Conservation (phyloP, 2,113 vertebrate species). For the Tor tambroides region DNA sequence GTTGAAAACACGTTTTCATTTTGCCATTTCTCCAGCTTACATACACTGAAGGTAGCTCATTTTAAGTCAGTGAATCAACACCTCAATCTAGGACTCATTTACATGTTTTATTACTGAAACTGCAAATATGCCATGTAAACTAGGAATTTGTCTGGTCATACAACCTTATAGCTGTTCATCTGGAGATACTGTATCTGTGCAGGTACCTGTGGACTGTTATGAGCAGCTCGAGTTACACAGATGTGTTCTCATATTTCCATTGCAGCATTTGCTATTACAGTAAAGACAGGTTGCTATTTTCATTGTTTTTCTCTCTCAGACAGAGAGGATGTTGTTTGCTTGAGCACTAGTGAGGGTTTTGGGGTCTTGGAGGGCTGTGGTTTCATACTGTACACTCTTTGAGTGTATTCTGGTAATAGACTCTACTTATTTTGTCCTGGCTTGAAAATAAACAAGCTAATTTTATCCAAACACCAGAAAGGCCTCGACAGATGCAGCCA, state of each 20-base stretch:
- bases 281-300: not conserved
- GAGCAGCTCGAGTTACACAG: not conserved
- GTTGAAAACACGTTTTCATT: no score
- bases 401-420: no score
- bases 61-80: not conserved
- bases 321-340: not conserved
- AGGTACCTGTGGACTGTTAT: not conserved
- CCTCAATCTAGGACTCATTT: not conserved
- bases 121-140: not conserved
- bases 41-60: no score
- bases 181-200: not conserved
- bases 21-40: no score
- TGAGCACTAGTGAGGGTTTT: not conserved
- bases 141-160: not conserved
- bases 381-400: not conserved
- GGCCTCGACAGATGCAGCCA: not conserved
- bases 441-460: no score
- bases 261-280: not conserved
- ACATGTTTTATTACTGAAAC: slow-evolving; percentile 11
- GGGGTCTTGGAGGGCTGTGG: not conserved
- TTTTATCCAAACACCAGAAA: no score
- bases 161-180: no score
- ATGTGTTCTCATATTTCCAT: not conserved
- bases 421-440: no score
- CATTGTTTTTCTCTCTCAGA: not conserved